Evolutionary conservation across 2,797 vertebrate species (phyloP), one percentile per base, ranked within the genome.

Genomic region (Macropodus opercularis): DNA sequence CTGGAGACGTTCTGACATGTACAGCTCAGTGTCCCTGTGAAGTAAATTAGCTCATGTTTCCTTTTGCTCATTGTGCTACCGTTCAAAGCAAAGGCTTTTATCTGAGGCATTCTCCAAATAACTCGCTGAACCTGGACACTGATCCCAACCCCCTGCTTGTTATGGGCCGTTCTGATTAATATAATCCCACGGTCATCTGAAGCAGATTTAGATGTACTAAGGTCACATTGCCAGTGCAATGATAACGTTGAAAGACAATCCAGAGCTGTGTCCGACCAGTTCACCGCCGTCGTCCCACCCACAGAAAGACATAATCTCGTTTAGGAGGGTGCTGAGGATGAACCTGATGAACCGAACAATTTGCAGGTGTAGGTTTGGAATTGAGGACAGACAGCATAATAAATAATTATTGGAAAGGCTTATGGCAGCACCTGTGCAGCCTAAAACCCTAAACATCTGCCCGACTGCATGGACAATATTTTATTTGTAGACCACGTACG

Each of bases 121-220:
- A 39, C 35, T 40, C 39, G 12, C 5, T 68, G 48, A 63, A 58
- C 50, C 41, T 21, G 32, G 12, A 46, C 24, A 31, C 13, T 27
- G 18, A 41, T 56, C 40, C 15, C 52, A 53, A 7, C 41, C 42
- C 27, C 36, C 27, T 29, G 55, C 38, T 68, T 62, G 41, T 71
- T 63, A 49, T 26, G 34, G 42, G 56, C 63, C 53, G 22, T 69
- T 77, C 51, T 72, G 62, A 73, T 65, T 63, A 23, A 49, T 61
- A 14, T 83, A 81, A 85, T 87, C 75, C 77, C 60, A 55, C 66
- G 57, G 82, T 85, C 72, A 82, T 85, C 83, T 75, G 65, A 78
- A 64, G 63, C 77, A 79, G 84, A 77, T 87, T 85, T 77, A 76
- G 41, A 48, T 51, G 63, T 47, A 26, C 52, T 70, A 47, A 72